Conservation (phyloP, 2,113 vertebrate genomes). For the Hirundichthys speculiger region DNA sequence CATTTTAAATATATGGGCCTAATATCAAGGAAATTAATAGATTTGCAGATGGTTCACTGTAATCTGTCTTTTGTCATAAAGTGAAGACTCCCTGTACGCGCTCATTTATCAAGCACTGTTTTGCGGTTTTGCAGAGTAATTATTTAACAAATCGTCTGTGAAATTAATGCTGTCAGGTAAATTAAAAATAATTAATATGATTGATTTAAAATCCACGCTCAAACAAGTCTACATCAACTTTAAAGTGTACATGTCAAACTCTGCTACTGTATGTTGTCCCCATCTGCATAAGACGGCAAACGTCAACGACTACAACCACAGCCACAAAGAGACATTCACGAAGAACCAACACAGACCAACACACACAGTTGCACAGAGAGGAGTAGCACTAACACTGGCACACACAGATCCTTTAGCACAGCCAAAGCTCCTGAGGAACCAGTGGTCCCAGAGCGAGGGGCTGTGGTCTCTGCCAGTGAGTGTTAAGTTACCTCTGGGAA, state of each 20-base stretch:
- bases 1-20: slow-evolving; percentile 6
- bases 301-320: slow-evolving; percentile 70
- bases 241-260: slow-evolving; percentile 55
- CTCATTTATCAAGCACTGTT: slow-evolving; percentile 35
- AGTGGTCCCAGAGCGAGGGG: slow-evolving; percentile 63
- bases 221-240: slow-evolving; percentile 43
- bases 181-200: slow-evolving; percentile 63
- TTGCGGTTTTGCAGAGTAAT: slow-evolving; percentile 46
- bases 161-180: slow-evolving; percentile 73
- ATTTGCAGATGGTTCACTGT: slow-evolving; percentile 3
- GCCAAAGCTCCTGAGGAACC: slow-evolving; percentile 73
- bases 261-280: slow-evolving; percentile 37
- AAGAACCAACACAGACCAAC: slow-evolving; percentile 59
- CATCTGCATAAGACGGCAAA: slow-evolving; percentile 56
- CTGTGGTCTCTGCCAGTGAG: slow-evolving; percentile 77
- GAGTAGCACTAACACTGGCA: slow-evolving; percentile 76
- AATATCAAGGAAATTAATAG: neutral
- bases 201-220: slow-evolving; percentile 54
- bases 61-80: slow-evolving; percentile 29
- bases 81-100: slow-evolving; percentile 23
- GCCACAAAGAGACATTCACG: slow-evolving; percentile 72
- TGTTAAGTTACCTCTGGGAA: slow-evolving; percentile 85
- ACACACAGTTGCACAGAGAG: slow-evolving; percentile 69
- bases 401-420: slow-evolving; percentile 78
- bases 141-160: slow-evolving; percentile 63